Conservation (phyloP, 2,113 vertebrate species). For the Numenius arquata region DNA sequence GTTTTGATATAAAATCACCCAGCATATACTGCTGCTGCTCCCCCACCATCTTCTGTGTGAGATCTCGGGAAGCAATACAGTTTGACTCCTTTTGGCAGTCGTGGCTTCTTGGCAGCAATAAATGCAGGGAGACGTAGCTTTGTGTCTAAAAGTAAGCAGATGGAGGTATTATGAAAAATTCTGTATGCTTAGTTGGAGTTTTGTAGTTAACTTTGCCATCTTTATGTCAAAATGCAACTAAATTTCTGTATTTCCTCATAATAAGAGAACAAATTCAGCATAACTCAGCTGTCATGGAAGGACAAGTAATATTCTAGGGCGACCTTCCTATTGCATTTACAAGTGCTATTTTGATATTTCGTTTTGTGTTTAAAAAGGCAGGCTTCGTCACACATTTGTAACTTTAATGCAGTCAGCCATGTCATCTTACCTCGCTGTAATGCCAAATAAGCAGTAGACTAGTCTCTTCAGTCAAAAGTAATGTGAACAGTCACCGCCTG, state of each 20-base stretch:
- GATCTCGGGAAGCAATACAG: too few species aligned
- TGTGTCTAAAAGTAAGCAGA: not conserved
- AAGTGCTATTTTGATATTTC: not conserved
- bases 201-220: not conserved
- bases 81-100: not conserved
- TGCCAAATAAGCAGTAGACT: not conserved
- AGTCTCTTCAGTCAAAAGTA: not conserved
- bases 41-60: fast-evolving
- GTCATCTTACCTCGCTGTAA: not conserved
- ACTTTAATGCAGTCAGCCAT: fast-evolving
- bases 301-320: not conserved
- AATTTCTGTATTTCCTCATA: not conserved
- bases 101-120: not conserved
- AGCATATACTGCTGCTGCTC: fast-evolving
- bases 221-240: not conserved
- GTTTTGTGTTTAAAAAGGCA: not conserved
- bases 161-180: not conserved
- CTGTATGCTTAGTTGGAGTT: fast-evolving
- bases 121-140: fast-evolving
- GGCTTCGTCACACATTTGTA: not conserved
- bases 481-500: not conserved
- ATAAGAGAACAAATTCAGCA: not conserved
- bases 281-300: not conserved
- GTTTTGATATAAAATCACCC: not conserved
- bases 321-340: not conserved